A percentile compares a stretch with the other conserved stretches of the same genome.
These are phyloP conservation scores for Parnassius mnemosyne DNA, from an alignment of 2,888 invertebrate species.

Conservation along the genomic window DNA sequence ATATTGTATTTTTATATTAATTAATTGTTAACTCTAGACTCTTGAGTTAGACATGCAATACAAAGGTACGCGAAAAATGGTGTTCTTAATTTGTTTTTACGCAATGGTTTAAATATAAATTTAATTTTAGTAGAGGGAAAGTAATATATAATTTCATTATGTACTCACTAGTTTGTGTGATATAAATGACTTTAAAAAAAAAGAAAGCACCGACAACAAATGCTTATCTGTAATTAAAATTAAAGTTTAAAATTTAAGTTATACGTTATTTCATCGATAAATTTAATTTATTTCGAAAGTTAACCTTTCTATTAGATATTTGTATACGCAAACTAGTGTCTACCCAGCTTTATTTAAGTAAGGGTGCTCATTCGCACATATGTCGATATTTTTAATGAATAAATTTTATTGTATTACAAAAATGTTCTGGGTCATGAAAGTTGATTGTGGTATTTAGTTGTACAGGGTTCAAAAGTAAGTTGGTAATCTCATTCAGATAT, in stretches of 20 bases:
- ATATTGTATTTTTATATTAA: slow-evolving; percentile 58
- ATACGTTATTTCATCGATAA: no score
- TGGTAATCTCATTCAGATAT: slow-evolving; percentile 10
- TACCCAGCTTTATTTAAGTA: slow-evolving; percentile 23
- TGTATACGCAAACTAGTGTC: slow-evolving; percentile 16
- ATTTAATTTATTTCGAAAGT: no score
- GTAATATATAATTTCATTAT: slow-evolving; percentile 55
- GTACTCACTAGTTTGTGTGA: slow-evolving; percentile 15
- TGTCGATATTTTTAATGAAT: slow-evolving; percentile 35
- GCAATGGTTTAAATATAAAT: slow-evolving; percentile 37
- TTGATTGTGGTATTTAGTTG: neutral
- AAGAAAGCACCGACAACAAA: no score
- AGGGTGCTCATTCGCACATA: slow-evolving; percentile 50
- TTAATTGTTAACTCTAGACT: slow-evolving; percentile 46
- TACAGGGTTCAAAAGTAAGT: slow-evolving; percentile 16
- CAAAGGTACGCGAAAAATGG: slow-evolving; percentile 17
- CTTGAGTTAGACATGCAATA: slow-evolving; percentile 42
- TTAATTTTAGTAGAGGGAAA: slow-evolving; percentile 40
- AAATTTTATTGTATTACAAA: slow-evolving; percentile 19
- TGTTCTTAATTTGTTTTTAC: slow-evolving; percentile 1
- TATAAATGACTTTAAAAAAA: slow-evolving; percentile 7
- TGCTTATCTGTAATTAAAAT: no score
- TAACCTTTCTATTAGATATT: neutral
- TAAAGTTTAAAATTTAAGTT: no score
- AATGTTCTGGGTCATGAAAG: slow-evolving; percentile 1